Evolutionary conservation across 2,888 invertebrate species (phyloP).

Genomic region (Troides oblongomaculatus): DNA sequence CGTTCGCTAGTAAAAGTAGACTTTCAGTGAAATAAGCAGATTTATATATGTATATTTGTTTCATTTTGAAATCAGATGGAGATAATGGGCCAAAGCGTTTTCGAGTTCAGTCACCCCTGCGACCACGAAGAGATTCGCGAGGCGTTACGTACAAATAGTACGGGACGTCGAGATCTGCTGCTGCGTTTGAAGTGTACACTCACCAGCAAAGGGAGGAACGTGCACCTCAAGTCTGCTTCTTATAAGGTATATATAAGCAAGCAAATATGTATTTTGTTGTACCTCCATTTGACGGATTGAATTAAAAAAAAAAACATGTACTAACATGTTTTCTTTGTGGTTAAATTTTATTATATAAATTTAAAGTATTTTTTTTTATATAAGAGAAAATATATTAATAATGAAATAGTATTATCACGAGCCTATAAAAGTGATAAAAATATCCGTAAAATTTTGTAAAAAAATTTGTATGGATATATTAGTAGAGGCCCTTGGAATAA

Average conservation of each 20-base stretch:
- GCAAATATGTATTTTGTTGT: neutral
- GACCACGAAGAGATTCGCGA: constrained; percentile 94
- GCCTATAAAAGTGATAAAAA: no score
- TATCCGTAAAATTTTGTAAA: no score
- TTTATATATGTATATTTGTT: neutral
- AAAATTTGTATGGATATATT: no score
- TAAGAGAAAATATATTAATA: no score
- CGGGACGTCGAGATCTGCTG: constrained; percentile 82
- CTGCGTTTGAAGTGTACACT: constrained; percentile 95
- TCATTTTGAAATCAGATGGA: constrained; percentile 87
- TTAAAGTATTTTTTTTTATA: no score
- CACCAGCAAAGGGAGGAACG: constrained; percentile 95
- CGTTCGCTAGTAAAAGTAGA: no score
- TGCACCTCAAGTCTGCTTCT: constrained; percentile 96
- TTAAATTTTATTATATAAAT: no score
- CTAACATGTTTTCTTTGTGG: no score
- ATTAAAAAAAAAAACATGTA: no score
- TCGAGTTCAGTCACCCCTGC: constrained; percentile 96
- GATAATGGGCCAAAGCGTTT: constrained; percentile 95
- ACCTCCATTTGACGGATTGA: neutral
- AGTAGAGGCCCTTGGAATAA: no score
- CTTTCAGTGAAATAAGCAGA: no score
- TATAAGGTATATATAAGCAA: constrained; percentile 87
- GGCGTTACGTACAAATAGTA: constrained; percentile 71
- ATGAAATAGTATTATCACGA: no score